Conservation (phyloP, 1,140 invertebrate species). For the Neodiprion lecontei region DNA sequence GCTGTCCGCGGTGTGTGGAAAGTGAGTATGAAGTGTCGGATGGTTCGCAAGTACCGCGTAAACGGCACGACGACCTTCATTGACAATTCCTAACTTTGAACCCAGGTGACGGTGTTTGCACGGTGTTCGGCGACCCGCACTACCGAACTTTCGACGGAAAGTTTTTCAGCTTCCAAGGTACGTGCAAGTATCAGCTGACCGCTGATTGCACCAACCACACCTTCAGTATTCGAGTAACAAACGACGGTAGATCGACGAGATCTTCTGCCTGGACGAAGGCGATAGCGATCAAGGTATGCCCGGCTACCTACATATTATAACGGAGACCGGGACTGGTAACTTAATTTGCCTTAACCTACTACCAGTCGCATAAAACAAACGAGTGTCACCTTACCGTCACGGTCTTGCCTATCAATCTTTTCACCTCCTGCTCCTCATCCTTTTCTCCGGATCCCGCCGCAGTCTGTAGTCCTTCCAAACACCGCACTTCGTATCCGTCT, state of each 20-base stretch:
- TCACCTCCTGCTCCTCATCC: no score
- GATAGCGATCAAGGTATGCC: constrained; percentile 74
- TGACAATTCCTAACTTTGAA: not conserved
- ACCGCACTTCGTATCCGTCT: no score
- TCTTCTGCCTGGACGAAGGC: constrained; percentile 89
- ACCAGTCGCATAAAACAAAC: not conserved
- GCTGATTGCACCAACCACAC: constrained; percentile 80
- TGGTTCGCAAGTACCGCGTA: not conserved
- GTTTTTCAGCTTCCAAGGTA: constrained; percentile 89
- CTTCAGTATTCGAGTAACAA: constrained; percentile 89
- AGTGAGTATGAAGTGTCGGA: constrained; percentile 59
- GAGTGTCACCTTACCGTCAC: not conserved
- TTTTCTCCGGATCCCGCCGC: no score
- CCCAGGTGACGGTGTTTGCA: constrained; percentile 83
- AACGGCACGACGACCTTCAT: no score
- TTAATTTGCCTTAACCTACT: not conserved
- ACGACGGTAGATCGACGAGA: constrained; percentile 79
- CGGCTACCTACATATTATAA: not conserved
- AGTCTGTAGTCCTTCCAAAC: no score
- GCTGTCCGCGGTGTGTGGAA: constrained; percentile 86
- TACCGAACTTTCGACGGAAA: constrained; percentile 93
- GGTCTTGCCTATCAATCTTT: no score
- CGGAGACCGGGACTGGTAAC: not conserved
- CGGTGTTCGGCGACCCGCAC: constrained; percentile 92
- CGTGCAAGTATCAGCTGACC: constrained; percentile 88